Evolutionary conservation across 2,888 invertebrate species (phyloP), one percentile per base, ranked within the genome.

Genomic region (Drosophila prostipennis): DNA sequence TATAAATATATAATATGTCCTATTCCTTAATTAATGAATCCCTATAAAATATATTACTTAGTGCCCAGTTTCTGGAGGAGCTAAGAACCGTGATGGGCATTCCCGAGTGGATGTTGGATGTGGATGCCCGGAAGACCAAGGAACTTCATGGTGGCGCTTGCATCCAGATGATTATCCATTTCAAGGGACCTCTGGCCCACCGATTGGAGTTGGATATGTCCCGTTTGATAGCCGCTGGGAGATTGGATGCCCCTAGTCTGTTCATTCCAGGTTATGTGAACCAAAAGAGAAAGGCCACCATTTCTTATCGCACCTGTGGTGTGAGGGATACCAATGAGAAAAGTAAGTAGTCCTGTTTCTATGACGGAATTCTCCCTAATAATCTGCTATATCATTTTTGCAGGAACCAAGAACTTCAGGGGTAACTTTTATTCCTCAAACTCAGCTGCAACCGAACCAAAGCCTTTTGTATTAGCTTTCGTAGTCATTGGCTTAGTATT

Each of bases 21-120:
- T 19, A 19, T 19, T 6, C 39, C 2, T 7, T n/a, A n/a, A n/a
- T n/a, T n/a, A n/a, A n/a, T n/a, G n/a, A 29, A 16, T 6, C 0
- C 1, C 10, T 32, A 32, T 4, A 11, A 19, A 34, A 11, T 0
- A 1, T 0, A 13, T 0, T 0, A 49, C 43, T 3, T 88, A 97
- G 97, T 1, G 95, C 96, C 0, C 96, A 96, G 91, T 98, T 98
- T 92, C 94, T 98, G 78, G 95, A 95, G 64, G 97, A 97, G 77
- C 93, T 97, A 8, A 94, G 97, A 37, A 93, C 94, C 56, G 95
- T 97, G 32, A 94, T 98, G 95, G 97, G 97, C 32, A 95, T 96
- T 59, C 98, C 98, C 0, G 96, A 96, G 89, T 98, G 98, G 98
- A 96, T 97, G 95, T 90, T 98, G 77, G 95, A 95, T 16, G 95